Conservation (phyloP, 2,888 invertebrate species). For the Acronicta aceris region DNA sequence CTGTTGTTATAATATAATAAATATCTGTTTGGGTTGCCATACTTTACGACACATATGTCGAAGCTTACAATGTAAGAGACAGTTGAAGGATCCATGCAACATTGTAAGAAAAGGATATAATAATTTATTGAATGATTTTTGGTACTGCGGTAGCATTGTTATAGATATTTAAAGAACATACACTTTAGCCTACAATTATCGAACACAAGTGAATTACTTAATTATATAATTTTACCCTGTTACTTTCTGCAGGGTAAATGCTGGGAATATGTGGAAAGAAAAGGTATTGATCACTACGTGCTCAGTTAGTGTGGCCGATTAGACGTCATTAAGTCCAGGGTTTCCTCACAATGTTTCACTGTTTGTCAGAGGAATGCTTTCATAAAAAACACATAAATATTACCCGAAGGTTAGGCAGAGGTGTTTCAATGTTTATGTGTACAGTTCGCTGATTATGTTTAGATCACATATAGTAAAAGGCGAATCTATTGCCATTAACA, state of each 20-base stretch:
- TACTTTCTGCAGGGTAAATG: background rate
- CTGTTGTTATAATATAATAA: constrained; percentile 49
- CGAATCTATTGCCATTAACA: too few species aligned
- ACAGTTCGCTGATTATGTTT: too few species aligned
- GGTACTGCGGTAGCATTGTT: constrained; percentile 11
- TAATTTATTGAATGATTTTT: constrained; percentile 24
- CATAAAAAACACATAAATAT: too few species aligned
- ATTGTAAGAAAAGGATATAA: constrained; percentile 24
- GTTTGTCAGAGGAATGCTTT: too few species aligned
- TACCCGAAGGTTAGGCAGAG: too few species aligned
- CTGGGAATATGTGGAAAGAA: background rate
- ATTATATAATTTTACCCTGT: background rate
- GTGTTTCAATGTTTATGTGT: too few species aligned
- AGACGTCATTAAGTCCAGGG: background rate
- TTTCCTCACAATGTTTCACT: too few species aligned
- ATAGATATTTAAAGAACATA: constrained; percentile 6
- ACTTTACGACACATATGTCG: constrained; percentile 42
- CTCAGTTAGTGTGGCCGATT: background rate
- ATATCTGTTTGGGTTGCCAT: constrained; percentile 38
- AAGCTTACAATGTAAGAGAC: constrained; percentile 40
- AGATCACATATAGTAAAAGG: too few species aligned
- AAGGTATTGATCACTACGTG: background rate
- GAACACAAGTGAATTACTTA: background rate
- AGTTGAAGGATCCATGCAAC: constrained; percentile 13
- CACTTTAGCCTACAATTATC: background rate